These are phyloP conservation scores for Drosophila tristis DNA, from an alignment of 1,140 invertebrate species.

Conservation along the genomic window DNA sequence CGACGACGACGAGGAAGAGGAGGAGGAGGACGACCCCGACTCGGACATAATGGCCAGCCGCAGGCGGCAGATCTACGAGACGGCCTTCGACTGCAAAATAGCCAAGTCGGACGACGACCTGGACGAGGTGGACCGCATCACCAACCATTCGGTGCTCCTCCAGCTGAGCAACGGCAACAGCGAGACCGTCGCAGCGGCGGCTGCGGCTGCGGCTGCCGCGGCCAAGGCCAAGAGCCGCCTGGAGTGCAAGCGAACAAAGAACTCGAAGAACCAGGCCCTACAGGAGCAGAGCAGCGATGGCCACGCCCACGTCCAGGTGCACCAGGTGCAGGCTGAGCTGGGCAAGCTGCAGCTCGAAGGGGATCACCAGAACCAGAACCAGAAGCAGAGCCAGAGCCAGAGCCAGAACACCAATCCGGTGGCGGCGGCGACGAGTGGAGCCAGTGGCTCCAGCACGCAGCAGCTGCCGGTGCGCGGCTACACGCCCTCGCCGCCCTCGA, in stretches of 20 bases:
- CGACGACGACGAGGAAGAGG: background rate
- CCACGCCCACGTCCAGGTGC: slow-evolving; percentile 52
- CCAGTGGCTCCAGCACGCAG: slow-evolving; percentile 77
- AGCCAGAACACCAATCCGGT: slow-evolving; percentile 48
- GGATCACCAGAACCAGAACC: slow-evolving; percentile 75
- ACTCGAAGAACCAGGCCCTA: slow-evolving; percentile 79
- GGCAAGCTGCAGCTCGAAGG: slow-evolving; percentile 84
- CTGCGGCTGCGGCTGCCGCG: background rate
- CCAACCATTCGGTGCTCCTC: slow-evolving; percentile 90
- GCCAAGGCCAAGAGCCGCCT: slow-evolving; percentile 60
- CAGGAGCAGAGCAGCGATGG: slow-evolving; percentile 61
- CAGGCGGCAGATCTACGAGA: slow-evolving; percentile 92
- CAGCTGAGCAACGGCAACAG: slow-evolving; percentile 85
- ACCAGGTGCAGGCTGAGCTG: slow-evolving; percentile 85
- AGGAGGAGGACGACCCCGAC: slow-evolving; percentile 40
- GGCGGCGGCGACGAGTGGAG: slow-evolving; percentile 1
- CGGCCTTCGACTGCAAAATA: slow-evolving; percentile 94
- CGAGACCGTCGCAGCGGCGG: background rate
- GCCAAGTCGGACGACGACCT: slow-evolving; percentile 92
- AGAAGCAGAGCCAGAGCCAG: slow-evolving; percentile 76
- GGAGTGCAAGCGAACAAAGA: slow-evolving; percentile 78
- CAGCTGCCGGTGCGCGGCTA: slow-evolving; percentile 86
- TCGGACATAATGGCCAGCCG: slow-evolving; percentile 81
- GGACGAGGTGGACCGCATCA: slow-evolving; percentile 91
- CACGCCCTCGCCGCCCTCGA: slow-evolving; percentile 91